These are phyloP conservation scores for Pseudococcus viburni DNA, from an alignment of 2,888 invertebrate species.

Conservation along the genomic window DNA sequence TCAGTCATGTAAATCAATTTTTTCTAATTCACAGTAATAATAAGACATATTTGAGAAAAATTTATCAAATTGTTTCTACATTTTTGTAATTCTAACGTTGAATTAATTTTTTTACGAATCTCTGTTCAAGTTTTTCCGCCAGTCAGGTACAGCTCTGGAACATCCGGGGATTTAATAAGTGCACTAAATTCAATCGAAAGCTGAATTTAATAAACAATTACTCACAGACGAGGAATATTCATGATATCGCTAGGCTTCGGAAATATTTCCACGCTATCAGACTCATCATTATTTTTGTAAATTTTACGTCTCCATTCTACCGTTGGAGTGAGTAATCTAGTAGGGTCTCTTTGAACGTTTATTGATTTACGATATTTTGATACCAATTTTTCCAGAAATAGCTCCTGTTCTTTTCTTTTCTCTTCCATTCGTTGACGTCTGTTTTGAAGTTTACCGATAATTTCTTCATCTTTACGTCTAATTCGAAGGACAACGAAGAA, in stretches of 20 bases:
- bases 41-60: too few species aligned
- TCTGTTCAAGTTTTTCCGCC: conserved; percentile 41
- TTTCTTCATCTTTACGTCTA: conserved; percentile 56
- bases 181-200: background rate
- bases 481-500: background rate
- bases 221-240: conserved; percentile 59
- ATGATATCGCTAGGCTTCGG: conserved; percentile 19
- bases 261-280: background rate
- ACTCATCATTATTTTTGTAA: conserved; percentile 4
- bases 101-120: background rate
- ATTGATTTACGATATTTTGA: conserved; percentile 37
- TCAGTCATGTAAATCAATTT: too few species aligned
- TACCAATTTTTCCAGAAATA: background rate
- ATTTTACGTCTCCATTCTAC: conserved; percentile 63
- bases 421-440: conserved; percentile 21
- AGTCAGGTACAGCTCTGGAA: conserved; percentile 38
- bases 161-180: background rate
- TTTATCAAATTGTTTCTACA: too few species aligned
- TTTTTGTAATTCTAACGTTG: too few species aligned
- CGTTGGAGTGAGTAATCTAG: conserved; percentile 39
- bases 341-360: conserved; percentile 46
- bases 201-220: background rate
- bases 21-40: too few species aligned
- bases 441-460: conserved; percentile 21
- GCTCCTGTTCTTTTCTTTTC: conserved; percentile 25